Evolutionary conservation across 2,113 vertebrate genomes (phyloP), one percentile per base, ranked within the genome.

Genomic region (Antidorcas marsupialis): DNA sequence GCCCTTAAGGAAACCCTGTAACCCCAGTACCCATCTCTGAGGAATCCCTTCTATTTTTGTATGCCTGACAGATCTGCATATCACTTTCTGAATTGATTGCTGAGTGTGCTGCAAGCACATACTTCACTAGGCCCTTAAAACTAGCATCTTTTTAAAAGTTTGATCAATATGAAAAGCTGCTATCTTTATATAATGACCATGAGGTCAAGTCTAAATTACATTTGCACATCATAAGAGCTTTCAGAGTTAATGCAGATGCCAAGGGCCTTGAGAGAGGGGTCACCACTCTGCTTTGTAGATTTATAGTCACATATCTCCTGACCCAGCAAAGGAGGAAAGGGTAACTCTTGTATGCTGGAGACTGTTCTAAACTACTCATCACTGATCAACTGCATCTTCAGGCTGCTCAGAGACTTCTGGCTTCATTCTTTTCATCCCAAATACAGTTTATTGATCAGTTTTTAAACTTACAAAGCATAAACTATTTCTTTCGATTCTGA

Each of bases 21-120:
- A 53, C 28, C 15, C 87, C 71, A 52, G 23, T 36, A n/a, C 90
- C 52, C 19, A 10, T 59, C 76, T 89, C 36, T 33, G 53, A 43
- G 59, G 59, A 91, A 64, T 60, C 91, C 50, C 64, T 92, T 86
- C 47, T 91, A 36, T 67, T 78, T 97, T 21, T 50, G 8, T 91
- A 64, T 79, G 30, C 55, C 89, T 79, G 28, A 45, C 59, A 74
- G 52, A 83, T 95, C 50, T 53, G 52, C 27, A 84, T 36, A 91
- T 97, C 67, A 88, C 87, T 91, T 97, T 97, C 62, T 39, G 91
- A 94, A 97, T 33, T 95, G 97, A 95, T 94, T 81, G 50, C 74
- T 21, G n/a, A 86, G 79, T 95, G 36, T 93, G 39, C 89, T 60
- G 67, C 97, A 93, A 88, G 16, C 71, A 84, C 52, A 76, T 57